Base-by-base conservation (phyloP, 2,113 vertebrate species). In the Nibea coibor region DNA sequence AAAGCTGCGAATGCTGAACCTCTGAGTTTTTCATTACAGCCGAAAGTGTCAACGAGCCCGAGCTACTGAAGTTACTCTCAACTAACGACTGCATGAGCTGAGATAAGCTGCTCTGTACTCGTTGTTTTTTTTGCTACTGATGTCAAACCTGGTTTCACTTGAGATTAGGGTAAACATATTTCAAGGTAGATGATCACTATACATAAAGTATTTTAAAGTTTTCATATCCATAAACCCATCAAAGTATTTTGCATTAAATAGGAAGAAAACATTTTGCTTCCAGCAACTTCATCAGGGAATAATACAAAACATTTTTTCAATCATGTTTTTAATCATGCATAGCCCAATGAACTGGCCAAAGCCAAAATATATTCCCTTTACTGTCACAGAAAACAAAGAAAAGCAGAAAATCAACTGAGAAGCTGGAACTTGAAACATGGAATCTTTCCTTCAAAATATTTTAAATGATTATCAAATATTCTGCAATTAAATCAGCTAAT, bases 21-120 rank as follows among this genome's bases (percentile, higher is more conserved):
- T 59, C 31, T 50, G 63, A 73, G 28, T 24, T 66, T 35, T 56
- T 39, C 20, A 31, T 73, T 62, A 66, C 22, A 63, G 43, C 9
- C 24, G 14, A 72, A 54, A 64, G 57, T 59, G 22, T 70, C n/a
- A 64, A 45, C 57, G 42, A 19, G 66, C 5, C 39, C 2, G 19
- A 62, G 14, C 59, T n/a, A 11, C 57, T 17, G 22, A 19, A 45
- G 22, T 59, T 2, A 67, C 10, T 53, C 16, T 39, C 16, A 70
- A 16, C 28, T 48, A 11, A 63, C 20, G 22, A 8, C 48, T 47
- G 51, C 16, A 6, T 45, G 35, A 39, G 22, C 17, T 69, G 19
- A 58, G 22, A 19, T 4, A 11, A 45, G 66, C 35, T 22, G 51
- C 54, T 72, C 26, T 48, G 39, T 31, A 7, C 7, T 48, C 3